Percentiles rank a stretch among this genome's conserved stretches.
Conservation (phyloP, 2,797 vertebrate species). For the Phrynocephalus vlangalii region DNA sequence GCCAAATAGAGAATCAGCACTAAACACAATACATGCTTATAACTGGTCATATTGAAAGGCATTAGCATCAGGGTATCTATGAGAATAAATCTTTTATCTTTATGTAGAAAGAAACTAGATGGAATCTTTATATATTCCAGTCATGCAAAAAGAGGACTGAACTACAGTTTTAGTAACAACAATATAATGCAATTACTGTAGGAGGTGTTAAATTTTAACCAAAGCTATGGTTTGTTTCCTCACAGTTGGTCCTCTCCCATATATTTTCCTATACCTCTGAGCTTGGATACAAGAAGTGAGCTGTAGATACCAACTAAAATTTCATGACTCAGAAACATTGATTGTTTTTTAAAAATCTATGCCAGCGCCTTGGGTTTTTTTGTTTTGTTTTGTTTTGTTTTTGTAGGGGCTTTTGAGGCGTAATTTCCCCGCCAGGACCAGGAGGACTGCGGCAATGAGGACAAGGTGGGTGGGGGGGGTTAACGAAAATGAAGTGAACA, state of each 20-base stretch:
- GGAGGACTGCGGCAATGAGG: too few relatives aligned
- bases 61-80: not conserved
- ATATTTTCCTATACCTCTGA: not conserved
- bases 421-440: too few relatives aligned
- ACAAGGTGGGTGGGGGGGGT: too few relatives aligned
- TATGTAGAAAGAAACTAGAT: too few relatives aligned
- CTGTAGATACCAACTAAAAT: not conserved
- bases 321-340: not conserved
- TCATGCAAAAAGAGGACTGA: not conserved
- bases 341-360: not conserved
- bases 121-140: not conserved
- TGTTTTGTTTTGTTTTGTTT: too few relatives aligned
- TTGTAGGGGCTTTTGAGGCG: too few relatives aligned
- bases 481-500: too few relatives aligned
- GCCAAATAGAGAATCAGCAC: not conserved
- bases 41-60: not conserved
- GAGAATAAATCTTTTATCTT: not conserved
- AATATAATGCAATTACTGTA: not conserved
- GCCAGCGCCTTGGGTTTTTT: too few relatives aligned
- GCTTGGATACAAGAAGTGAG: not conserved
- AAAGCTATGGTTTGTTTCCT: not conserved
- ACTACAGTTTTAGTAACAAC: not conserved
- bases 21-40: not conserved
- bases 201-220: not conserved
- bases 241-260: not conserved